phyloP scores from a whole-genome alignment of 2,888 invertebrate genomes.

The Lasioglossum vierecki region DNA sequence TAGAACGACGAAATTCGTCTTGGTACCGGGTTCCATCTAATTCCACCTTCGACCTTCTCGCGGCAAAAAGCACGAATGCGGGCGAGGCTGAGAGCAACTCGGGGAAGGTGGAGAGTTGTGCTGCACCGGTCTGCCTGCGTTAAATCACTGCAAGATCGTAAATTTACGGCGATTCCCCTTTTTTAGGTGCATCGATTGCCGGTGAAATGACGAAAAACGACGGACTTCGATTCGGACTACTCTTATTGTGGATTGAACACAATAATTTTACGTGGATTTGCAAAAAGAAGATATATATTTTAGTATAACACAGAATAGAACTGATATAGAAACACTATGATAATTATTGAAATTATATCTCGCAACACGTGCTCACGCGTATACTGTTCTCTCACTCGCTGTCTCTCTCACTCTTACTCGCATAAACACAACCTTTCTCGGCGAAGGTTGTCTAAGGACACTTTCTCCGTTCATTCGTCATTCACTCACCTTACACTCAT shows the following conservation, averaged over 20 bases:
- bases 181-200: background rate
- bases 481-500: no score
- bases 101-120: background rate
- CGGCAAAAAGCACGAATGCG: background rate
- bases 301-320: no score
- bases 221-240: background rate
- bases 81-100: background rate
- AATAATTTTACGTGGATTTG: no score
- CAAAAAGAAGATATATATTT: no score
- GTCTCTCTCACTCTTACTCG: no score
- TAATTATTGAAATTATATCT: no score
- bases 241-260: background rate
- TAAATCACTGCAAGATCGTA: background rate
- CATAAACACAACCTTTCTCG: no score
- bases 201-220: background rate
- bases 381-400: no score
- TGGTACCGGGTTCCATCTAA: background rate
- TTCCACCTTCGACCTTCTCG: background rate
- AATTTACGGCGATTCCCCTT: background rate
- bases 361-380: no score
- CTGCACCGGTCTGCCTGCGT: background rate
- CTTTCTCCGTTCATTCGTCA: no score
- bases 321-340: no score
- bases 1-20: slow-evolving; percentile 11
- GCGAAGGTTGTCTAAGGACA: no score